A percentile compares a stretch with the other conserved stretches of the same genome.
phyloP scores from a whole-genome alignment of 2,113 vertebrate genomes.

The Phaethornis superciliosus region DNA sequence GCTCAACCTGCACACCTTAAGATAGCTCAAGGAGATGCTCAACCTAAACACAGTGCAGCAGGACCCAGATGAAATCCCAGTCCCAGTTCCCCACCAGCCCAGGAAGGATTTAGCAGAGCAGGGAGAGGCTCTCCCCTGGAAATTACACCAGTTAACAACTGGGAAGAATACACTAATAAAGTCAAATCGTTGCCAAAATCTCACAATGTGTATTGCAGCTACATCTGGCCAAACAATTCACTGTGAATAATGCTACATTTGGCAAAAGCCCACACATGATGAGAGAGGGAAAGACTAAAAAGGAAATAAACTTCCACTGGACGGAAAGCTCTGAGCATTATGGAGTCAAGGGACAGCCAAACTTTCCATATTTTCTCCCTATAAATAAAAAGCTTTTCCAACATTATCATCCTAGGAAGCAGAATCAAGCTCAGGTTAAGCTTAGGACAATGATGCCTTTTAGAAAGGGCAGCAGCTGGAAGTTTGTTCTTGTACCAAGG shows the following conservation, averaged over 20 bases:
- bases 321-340: background rate
- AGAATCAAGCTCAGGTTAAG: background rate
- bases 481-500: background rate
- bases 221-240: conserved; percentile 58
- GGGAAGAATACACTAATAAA: background rate
- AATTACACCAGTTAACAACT: background rate
- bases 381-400: background rate
- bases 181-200: background rate
- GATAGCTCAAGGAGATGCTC: background rate
- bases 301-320: conserved; percentile 6
- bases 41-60: background rate
- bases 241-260: background rate
- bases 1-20: rapidly evolving
- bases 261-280: background rate
- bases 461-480: background rate
- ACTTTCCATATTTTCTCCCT: conserved; percentile 5
- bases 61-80: rapidly evolving
- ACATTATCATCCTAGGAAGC: background rate
- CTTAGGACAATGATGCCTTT: background rate
- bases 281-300: background rate
- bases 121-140: background rate
- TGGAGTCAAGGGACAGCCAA: background rate
- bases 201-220: background rate
- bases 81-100: background rate
- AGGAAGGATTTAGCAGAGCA: background rate